These are phyloP conservation scores for Sminthurinus aureus DNA, from an alignment of 2,888 invertebrate species.

Conservation along the genomic window DNA sequence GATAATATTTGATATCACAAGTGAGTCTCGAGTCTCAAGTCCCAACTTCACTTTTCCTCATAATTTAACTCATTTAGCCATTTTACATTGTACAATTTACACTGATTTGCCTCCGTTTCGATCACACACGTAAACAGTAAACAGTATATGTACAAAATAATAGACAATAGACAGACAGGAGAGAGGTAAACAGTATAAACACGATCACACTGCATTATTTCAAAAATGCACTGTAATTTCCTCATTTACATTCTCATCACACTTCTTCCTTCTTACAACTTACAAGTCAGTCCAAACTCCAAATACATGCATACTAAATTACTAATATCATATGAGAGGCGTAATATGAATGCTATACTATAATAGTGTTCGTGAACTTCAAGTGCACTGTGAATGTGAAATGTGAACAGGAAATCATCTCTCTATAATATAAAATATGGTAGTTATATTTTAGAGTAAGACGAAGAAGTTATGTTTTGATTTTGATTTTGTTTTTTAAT, in stretches of 20 bases:
- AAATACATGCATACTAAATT: too few relatives aligned
- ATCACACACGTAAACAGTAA: too few relatives aligned
- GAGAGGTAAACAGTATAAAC: too few relatives aligned
- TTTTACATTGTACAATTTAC: background rate
- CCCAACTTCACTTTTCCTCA: background rate
- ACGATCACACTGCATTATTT: too few relatives aligned
- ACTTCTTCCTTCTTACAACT: background rate
- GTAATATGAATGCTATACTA: too few relatives aligned
- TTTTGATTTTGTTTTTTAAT: too few relatives aligned
- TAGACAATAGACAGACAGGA: too few relatives aligned
- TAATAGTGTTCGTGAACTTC: background rate
- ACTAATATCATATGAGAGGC: too few relatives aligned
- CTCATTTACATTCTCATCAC: constrained; percentile 24
- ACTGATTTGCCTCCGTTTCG: background rate
- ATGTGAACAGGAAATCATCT: background rate
- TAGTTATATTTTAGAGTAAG: background rate
- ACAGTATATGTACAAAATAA: too few relatives aligned
- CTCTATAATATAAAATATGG: background rate
- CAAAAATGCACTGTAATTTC: background rate
- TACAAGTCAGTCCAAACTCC: background rate
- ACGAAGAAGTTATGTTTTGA: too few relatives aligned
- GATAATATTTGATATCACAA: too few relatives aligned
- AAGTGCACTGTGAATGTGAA: background rate
- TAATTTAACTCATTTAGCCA: background rate
- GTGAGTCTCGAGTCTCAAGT: too few relatives aligned